Conservation (phyloP, 2,888 invertebrate species). For the Molanna angustata region DNA sequence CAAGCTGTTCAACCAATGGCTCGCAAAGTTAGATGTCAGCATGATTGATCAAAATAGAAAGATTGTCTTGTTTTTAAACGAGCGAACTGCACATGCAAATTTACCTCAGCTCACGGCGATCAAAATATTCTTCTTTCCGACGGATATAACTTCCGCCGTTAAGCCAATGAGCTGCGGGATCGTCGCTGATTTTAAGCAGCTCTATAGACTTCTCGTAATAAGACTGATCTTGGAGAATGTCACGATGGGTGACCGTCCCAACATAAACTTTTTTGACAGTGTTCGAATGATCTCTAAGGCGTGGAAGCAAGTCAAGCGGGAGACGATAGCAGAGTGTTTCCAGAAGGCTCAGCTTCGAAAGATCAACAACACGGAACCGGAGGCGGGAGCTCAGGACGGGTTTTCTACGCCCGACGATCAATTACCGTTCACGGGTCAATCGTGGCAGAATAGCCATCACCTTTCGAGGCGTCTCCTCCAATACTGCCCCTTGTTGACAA, state of each 20-base stretch:
- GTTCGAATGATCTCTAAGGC: slow-evolving; percentile 1
- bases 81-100: background rate
- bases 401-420: background rate
- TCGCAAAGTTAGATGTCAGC: background rate
- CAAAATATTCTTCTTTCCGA: background rate
- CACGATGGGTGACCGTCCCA: background rate
- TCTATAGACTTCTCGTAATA: background rate
- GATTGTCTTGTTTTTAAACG: background rate
- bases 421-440: background rate
- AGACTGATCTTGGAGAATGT: background rate
- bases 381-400: background rate
- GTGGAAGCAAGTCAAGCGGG: background rate
- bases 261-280: background rate
- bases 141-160: background rate
- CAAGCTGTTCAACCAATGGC: background rate
- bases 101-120: background rate
- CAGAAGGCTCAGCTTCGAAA: background rate
- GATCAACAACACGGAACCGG: background rate
- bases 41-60: slow-evolving; percentile 1
- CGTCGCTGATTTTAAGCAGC: background rate
- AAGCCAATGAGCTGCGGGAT: background rate
- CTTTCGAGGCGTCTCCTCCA: slow-evolving; percentile 1
- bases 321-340: background rate
- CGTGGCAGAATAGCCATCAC: slow-evolving; percentile 5
- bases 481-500: background rate